Base-by-base conservation (phyloP, 2,113 vertebrate genomes). In the Uria aalge region DNA sequence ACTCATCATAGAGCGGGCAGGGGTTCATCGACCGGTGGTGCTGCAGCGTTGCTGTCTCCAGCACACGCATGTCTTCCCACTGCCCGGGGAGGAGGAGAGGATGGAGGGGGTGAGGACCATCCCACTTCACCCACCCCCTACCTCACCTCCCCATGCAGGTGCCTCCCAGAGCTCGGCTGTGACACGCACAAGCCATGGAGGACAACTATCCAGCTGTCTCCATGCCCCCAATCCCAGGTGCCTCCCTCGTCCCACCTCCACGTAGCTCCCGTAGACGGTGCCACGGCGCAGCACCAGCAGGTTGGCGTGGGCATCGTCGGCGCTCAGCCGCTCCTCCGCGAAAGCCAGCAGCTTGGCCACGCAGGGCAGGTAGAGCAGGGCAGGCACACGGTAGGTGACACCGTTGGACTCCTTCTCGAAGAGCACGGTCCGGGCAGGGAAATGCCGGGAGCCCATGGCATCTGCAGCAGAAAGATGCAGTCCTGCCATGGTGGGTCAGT, bases 21-120 rank as follows among this genome's bases (percentile, higher is more conserved):
- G 99, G 99, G 96, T 99, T 99, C 99, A 99, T 99, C 2, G 99
- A 99, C 7, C 99, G 98, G 90, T 99, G 98, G 55, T 98, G 98
- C 27, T 97, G 97, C 96, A 99, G 98, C 2, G 81, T 94, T 0
- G 99, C 99, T 0, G 98, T 98, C 60, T 97, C 98, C 89, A 99
- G 96, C 63, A 99, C 98, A 1, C 92, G 96, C 98, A 99, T 98
- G 77, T 98, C 97, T 29, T 98, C 98, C 99, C 99, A 99, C 99
- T 99, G 97, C 76, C n/a, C 91, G 4, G 34, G 50, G 76, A 52
- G 47, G 29, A 48, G 59, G 47, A 32, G 24, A 67, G n/a, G 19
- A 80, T 4, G 45, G 15, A 36, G 30, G 45, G 34, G 38, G 10
- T 67, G 56, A 92, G 47, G 11, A 71, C 24, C 30, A 38, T 12